Evolutionary conservation across 2,888 invertebrate genomes (phyloP), one percentile per base, ranked within the genome.

Genomic region (Nebria salina): DNA sequence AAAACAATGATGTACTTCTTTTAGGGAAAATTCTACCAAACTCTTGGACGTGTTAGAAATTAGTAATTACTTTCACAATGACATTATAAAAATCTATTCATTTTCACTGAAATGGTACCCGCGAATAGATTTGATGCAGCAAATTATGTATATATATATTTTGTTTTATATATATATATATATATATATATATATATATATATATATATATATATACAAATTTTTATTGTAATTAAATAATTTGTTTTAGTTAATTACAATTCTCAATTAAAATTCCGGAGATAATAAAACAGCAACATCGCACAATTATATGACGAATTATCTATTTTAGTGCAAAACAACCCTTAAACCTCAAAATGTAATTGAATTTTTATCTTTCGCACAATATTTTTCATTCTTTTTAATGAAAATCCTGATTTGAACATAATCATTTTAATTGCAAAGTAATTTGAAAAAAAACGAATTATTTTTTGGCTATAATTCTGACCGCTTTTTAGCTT

Each of bases 1-100:
- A 72, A 76, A 77, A 72, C 72, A 72, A 77, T 65, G 72, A 77
- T 72, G 72, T 13, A 77, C 70, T 65, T 68, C 68, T 25, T 25
- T 68, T 15, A 25, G 2, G 20, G 13, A 68, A 68, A 68, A 68
- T 68, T 54, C 13, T 54, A 54, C 11, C 8, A 11, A 54, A 54
- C 11, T 54, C 54, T 54, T 54, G 54, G 13, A 54, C 54, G 54
- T 54, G 54, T 54, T 54, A 4, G 54, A 54, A 11, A 54, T 54
- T 54, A 54, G 54, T 54, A 54, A 54, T 54, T 54, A 8, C 54
- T 54, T 54, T 54, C 13, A 54, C 54, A 54, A 54, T 54, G 54
- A 54, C 54, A 54, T 54, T 8, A 13, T 54, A 7, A 54, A 54
- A 54, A 11, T 54, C 7, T 54, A 54, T 54, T 54, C 4, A 54